phyloP scores from a whole-genome alignment of 2,113 vertebrate species.

The Oxyruncus cristatus region DNA sequence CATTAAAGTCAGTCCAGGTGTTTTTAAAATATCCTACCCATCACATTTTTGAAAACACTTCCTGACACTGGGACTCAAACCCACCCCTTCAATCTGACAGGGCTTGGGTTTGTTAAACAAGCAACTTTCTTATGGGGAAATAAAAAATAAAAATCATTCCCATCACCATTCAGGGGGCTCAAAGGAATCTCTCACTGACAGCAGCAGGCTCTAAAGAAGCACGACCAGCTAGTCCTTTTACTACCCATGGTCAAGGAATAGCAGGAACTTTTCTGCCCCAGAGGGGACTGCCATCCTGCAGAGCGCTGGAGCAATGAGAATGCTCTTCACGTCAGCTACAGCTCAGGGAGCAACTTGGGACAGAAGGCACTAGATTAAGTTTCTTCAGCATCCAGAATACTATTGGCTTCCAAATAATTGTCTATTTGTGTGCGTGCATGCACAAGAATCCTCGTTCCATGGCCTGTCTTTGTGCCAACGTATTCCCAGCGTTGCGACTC shows the following conservation, averaged over 20 bases:
- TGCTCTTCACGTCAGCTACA: neutral
- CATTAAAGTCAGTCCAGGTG: neutral
- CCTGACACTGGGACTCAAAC: neutral
- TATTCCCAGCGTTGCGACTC: neutral
- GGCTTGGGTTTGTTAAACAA: neutral
- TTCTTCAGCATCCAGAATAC: constrained; percentile 28
- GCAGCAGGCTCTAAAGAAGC: neutral
- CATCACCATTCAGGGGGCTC: neutral
- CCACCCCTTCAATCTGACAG: neutral
- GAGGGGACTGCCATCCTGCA: neutral
- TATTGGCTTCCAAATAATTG: constrained; percentile 44
- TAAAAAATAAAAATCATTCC: neutral
- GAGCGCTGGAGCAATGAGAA: neutral
- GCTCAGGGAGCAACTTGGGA: constrained; percentile 7
- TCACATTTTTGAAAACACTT: neutral
- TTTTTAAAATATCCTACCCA: constrained; percentile 1
- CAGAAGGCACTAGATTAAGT: constrained; percentile 17
- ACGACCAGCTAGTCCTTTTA: neutral
- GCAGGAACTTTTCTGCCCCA: neutral
- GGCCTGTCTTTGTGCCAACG: constrained; percentile 19
- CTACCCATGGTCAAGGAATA: neutral
- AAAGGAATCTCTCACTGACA: neutral
- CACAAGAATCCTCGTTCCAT: constrained; percentile 20
- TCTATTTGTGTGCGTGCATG: constrained; percentile 46
- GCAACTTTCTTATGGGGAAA: neutral